A percentile compares a stretch with the other conserved stretches of the same genome.
Evolutionary conservation across 1,140 invertebrate genomes (phyloP).

Genomic region (Neodiprion lecontei): DNA sequence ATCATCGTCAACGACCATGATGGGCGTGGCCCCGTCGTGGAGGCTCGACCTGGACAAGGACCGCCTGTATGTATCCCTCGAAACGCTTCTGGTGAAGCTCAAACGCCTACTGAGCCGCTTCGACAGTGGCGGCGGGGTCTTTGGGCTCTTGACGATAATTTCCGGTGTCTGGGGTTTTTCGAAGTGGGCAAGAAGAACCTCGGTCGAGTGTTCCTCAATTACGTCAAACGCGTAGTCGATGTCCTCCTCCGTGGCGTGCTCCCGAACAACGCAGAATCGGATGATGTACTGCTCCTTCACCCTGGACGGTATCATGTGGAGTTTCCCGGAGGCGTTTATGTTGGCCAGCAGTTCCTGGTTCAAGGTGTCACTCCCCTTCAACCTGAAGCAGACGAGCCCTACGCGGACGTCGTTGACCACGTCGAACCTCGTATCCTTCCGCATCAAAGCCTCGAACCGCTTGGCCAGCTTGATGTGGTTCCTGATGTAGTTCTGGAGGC

Average conservation of each 20-base stretch:
- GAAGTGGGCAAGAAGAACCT: constrained; percentile 65
- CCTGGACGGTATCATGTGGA: constrained; percentile 90
- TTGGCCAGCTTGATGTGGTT: constrained; percentile 89
- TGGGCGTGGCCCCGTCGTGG: constrained; percentile 72
- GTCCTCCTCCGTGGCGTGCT: constrained; percentile 79
- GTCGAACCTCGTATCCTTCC: constrained; percentile 81
- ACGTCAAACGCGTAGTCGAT: constrained; percentile 80
- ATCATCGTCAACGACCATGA: constrained; percentile 67
- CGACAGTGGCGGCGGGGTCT: constrained; percentile 63
- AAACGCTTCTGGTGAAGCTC: constrained; percentile 73
- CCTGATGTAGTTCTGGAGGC: constrained; percentile 83
- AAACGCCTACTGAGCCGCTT: constrained; percentile 68
- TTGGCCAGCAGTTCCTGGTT: constrained; percentile 83
- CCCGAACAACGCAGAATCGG: constrained; percentile 83
- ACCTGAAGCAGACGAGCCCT: constrained; percentile 74
- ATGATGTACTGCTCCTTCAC: constrained; percentile 81
- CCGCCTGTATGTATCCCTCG: constrained; percentile 67
- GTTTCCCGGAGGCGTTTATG: constrained; percentile 86
- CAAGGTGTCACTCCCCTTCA: constrained; percentile 73
- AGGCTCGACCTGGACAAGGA: constrained; percentile 68
- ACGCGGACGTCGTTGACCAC: constrained; percentile 82
- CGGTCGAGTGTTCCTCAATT: constrained; percentile 73
- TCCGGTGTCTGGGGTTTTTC: constrained; percentile 44
- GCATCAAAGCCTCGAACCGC: constrained; percentile 80
- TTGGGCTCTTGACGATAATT: constrained; percentile 54